Evolutionary conservation across 2,113 vertebrate species (phyloP).

Genomic region (Peromyscus californicus): DNA sequence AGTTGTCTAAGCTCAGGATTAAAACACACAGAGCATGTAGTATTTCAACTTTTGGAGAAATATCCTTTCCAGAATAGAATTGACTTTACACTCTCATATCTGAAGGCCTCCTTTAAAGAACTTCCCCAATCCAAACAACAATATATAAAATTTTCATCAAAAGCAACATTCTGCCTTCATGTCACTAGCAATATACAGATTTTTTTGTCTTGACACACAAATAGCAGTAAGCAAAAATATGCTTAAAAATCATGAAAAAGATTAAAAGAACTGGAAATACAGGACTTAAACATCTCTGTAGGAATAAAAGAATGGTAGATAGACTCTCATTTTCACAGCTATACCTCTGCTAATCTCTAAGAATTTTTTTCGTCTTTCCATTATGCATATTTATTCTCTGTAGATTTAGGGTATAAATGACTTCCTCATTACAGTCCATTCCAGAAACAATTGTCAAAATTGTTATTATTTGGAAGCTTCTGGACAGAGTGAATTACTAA

Average conservation of each 20-base stretch:
- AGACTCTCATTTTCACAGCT: not conserved
- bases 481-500: not conserved
- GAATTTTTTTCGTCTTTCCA: slow-evolving; percentile 39
- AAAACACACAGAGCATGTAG: not conserved
- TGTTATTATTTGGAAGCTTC: slow-evolving; percentile 15
- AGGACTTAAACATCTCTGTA: not conserved
- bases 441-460: not conserved
- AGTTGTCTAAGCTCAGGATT: not conserved
- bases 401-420: slow-evolving; percentile 6
- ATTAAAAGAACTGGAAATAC: slow-evolving; percentile 27
- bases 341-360: not conserved
- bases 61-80: not conserved
- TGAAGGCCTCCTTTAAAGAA: not conserved
- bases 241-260: not conserved
- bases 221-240: not conserved
- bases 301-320: not conserved
- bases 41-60: not conserved
- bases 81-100: not conserved
- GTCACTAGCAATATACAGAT: not conserved
- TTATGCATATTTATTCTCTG: slow-evolving; percentile 17
- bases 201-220: not conserved
- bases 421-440: not conserved
- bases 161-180: not conserved
- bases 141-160: not conserved
- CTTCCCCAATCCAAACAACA: not conserved